phyloP scores from a whole-genome alignment of 2,113 vertebrate species.

The Myotis davidii region DNA sequence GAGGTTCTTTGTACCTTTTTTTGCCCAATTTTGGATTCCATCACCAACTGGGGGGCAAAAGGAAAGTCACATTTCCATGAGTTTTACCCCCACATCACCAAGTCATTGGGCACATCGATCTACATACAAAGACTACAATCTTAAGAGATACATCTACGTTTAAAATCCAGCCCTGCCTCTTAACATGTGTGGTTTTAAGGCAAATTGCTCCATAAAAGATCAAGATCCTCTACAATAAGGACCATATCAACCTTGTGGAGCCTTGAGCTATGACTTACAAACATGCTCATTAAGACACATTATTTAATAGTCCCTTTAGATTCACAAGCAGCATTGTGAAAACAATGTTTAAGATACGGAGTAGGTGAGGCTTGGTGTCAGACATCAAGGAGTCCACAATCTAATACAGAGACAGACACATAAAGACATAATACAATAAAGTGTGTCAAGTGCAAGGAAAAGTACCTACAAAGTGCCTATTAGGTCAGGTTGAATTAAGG shows the following conservation, averaged over 20 bases:
- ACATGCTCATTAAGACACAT: neutral
- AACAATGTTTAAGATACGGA: neutral
- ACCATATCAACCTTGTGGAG: neutral
- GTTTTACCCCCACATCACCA: neutral
- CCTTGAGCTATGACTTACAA: neutral
- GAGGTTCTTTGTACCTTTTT: neutral
- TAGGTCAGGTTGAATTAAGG: neutral
- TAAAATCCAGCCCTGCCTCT: neutral
- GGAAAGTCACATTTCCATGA: neutral
- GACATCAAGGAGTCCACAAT: neutral
- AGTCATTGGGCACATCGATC: neutral
- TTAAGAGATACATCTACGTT: neutral
- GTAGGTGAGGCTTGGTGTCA: neutral
- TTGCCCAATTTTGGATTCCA: neutral
- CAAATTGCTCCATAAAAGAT: neutral
- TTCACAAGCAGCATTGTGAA: neutral
- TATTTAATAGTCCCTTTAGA: neutral
- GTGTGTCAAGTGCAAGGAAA: neutral
- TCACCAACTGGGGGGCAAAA: neutral
- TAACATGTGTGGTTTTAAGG: neutral
- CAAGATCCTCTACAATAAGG: neutral
- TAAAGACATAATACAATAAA: neutral
- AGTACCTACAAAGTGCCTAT: neutral
- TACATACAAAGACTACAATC: neutral
- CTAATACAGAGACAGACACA: neutral